Percentiles rank a stretch among this genome's conserved stretches.
Conservation (phyloP, 2,113 vertebrate genomes). For the Hylia prasina region DNA sequence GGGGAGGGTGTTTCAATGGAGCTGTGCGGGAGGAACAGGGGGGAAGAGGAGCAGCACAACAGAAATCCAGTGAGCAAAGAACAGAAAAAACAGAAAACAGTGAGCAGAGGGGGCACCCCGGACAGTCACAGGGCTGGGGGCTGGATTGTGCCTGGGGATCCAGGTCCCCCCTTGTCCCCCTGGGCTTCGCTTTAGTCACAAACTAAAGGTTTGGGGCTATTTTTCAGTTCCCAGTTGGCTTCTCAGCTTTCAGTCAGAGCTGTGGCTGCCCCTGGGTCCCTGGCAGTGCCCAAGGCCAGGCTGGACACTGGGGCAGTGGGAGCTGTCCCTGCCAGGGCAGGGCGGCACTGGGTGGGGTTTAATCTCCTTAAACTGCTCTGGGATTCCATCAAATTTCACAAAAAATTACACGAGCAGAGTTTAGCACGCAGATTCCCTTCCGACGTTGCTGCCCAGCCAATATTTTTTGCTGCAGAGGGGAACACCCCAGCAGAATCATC, state of each 20-base stretch:
- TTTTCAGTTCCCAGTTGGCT: background rate
- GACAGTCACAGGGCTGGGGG: rapidly evolving
- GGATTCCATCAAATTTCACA: too few relatives aligned
- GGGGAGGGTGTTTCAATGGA: background rate
- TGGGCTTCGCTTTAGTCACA: background rate
- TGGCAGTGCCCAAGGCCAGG: background rate
- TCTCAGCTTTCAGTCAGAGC: background rate
- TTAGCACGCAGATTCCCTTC: background rate
- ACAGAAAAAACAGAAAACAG: too few relatives aligned
- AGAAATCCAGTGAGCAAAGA: background rate
- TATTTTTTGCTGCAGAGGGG: background rate
- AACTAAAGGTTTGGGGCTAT: background rate
- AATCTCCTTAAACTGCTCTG: background rate
- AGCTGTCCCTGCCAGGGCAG: background rate
- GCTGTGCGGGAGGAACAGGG: background rate
- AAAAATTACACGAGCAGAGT: background rate
- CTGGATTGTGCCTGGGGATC: background rate
- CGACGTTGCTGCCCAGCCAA: background rate
- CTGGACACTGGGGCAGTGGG: rapidly evolving
- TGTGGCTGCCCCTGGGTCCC: background rate
- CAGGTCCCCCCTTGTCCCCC: background rate
- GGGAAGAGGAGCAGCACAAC: background rate
- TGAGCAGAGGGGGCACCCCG: background rate
- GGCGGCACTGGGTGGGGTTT: rapidly evolving
- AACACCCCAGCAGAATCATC: background rate